A percentile compares a stretch with the other conserved stretches of the same genome.
These are phyloP conservation scores for Hydropotes inermis DNA, from an alignment of 2,113 vertebrate species.

Conservation along the genomic window DNA sequence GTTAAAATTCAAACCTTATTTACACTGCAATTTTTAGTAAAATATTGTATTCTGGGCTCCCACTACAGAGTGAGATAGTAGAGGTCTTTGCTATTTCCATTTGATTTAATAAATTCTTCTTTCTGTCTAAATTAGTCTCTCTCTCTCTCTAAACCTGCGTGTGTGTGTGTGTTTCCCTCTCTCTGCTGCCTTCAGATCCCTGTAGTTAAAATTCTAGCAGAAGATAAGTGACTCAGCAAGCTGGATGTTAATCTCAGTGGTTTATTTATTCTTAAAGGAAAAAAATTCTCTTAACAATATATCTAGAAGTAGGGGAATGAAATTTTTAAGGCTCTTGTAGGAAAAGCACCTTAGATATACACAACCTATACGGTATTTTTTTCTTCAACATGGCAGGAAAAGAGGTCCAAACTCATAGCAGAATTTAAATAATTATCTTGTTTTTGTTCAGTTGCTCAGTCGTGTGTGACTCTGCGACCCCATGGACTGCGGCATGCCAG, in stretches of 20 bases:
- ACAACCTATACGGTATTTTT: constrained; percentile 1
- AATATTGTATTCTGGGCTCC: background rate
- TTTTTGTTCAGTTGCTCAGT: background rate
- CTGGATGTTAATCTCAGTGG: background rate
- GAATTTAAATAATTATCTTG: background rate
- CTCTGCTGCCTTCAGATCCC: constrained; percentile 14
- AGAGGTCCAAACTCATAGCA: background rate
- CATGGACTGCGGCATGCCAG: background rate
- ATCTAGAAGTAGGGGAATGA: constrained; percentile 11
- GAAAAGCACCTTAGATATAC: constrained; percentile 24
- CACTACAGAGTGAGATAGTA: background rate
- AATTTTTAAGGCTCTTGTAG: background rate
- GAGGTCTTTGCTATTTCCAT: background rate
- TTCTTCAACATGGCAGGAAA: constrained; percentile 23
- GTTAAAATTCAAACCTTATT: background rate
- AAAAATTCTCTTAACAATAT: constrained; percentile 16
- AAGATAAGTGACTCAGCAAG: constrained; percentile 62
- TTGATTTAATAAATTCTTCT: background rate
- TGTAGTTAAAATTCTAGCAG: constrained; percentile 62
- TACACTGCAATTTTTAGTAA: background rate
- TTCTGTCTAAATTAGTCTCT: background rate
- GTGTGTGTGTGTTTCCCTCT: background rate
- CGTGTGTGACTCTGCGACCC: accelerated
- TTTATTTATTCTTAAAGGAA: constrained; percentile 13
- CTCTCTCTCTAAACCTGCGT: background rate